Conservation (phyloP, 2,888 invertebrate species). For the Sphaerophoria taeniata region DNA sequence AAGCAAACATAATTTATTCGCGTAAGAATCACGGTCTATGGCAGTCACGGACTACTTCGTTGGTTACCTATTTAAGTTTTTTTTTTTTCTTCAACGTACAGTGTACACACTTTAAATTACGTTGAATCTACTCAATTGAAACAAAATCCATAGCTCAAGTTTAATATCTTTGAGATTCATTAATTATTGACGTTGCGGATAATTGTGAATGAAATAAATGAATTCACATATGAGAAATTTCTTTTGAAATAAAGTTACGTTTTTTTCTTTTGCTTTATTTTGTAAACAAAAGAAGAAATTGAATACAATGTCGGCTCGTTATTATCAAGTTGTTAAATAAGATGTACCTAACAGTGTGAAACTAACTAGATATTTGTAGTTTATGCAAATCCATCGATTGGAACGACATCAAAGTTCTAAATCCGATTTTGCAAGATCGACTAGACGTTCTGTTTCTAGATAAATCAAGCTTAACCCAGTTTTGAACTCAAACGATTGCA, state of each 20-base stretch:
- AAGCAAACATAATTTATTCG: conserved; percentile 34
- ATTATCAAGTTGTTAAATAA: not conserved
- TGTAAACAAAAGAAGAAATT: not conserved
- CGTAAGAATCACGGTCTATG: conserved; percentile 30
- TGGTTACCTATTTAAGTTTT: conserved; percentile 25
- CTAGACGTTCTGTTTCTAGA: not conserved
- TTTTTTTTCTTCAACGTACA: not conserved
- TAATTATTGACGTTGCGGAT: conserved; percentile 1
- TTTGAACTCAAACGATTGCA: not conserved
- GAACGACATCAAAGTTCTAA: not conserved
- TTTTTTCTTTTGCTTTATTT: not conserved
- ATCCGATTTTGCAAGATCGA: not conserved
- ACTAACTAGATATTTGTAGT: not conserved
- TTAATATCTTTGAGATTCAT: conserved; percentile 15
- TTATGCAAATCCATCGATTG: not conserved
- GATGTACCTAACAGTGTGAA: not conserved
- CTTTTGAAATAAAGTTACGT: no score
- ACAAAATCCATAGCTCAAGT: not conserved
- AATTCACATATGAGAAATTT: conserved; percentile 5
- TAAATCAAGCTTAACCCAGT: conserved; percentile 9
- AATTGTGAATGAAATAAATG: conserved; percentile 23
- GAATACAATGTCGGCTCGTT: not conserved
- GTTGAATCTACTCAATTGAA: conserved; percentile 25
- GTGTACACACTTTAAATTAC: conserved; percentile 9
- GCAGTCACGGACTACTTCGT: conserved; percentile 33